These are phyloP conservation scores for Chunga burmeisteri DNA, from an alignment of 2,113 vertebrate species.

Conservation along the genomic window DNA sequence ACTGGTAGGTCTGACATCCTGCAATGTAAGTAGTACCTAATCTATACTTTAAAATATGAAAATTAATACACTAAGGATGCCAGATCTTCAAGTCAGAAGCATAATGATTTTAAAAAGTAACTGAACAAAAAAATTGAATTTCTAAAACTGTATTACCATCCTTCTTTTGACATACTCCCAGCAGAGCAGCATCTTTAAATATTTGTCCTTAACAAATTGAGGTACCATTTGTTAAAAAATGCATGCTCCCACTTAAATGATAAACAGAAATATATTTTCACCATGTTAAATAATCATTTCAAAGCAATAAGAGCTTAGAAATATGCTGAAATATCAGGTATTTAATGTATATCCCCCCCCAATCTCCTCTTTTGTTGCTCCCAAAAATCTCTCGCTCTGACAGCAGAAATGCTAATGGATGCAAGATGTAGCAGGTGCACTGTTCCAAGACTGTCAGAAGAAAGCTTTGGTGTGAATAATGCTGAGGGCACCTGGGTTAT, in stretches of 20 bases:
- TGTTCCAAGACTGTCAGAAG: not conserved
- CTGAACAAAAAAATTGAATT: not conserved
- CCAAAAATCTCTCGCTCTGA: not conserved
- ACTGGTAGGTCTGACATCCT: too few relatives aligned
- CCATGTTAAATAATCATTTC: not conserved
- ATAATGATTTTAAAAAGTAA: not conserved
- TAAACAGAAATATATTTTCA: not conserved
- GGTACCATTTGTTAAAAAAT: not conserved
- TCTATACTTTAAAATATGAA: not conserved
- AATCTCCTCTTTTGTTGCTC: not conserved
- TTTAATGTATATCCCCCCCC: not conserved
- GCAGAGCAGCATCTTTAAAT: not conserved
- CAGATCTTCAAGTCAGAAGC: not conserved
- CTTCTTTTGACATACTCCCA: not conserved
- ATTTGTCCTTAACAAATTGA: not conserved
- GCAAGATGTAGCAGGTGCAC: not conserved
- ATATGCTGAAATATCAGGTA: not conserved
- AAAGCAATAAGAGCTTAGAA: not conserved
- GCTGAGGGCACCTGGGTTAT: not conserved
- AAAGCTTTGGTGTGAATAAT: conserved; percentile 21
- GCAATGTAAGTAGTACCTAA: not conserved
- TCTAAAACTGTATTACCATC: not conserved
- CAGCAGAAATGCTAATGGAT: conserved; percentile 30
- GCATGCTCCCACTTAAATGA: not conserved
- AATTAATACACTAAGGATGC: not conserved